Percentiles rank a stretch among this genome's conserved stretches.
Evolutionary conservation across 2,888 invertebrate genomes (phyloP).

Genomic region (Nineta flava): DNA sequence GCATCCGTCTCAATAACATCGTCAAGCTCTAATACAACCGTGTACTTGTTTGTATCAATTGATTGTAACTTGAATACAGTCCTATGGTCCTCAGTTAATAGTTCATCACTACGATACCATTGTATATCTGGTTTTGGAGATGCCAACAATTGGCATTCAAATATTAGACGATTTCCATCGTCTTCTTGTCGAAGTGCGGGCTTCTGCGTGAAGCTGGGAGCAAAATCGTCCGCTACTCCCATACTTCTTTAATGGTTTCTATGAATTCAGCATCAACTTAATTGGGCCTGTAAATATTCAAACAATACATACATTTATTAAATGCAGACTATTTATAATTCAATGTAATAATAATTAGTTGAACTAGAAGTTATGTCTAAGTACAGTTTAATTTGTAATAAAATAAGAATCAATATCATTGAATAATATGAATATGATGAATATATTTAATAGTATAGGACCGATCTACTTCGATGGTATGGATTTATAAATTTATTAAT

Average conservation of each 20-base stretch:
- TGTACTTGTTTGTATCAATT: constrained; percentile 69
- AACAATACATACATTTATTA: neutral
- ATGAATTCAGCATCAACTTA: constrained; percentile 27
- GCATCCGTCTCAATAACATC: constrained; percentile 93
- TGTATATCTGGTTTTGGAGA: constrained; percentile 80
- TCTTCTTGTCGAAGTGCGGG: constrained; percentile 93
- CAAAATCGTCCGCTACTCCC: constrained; percentile 87
- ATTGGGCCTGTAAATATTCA: constrained; percentile 10
- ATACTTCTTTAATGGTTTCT: constrained; percentile 30
- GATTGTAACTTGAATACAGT: constrained; percentile 81
- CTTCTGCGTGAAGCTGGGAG: constrained; percentile 97
- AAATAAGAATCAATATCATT: too few species aligned
- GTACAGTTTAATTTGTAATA: too few species aligned
- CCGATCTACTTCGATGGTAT: too few species aligned
- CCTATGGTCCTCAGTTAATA: constrained; percentile 66
- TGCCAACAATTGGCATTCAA: constrained; percentile 82
- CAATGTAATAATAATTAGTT: too few species aligned
- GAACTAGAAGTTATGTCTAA: too few species aligned
- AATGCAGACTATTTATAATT: neutral
- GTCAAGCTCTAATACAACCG: constrained; percentile 84
- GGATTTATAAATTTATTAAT: too few species aligned
- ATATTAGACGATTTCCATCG: constrained; percentile 86
- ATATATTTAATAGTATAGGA: too few species aligned
- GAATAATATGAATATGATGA: too few species aligned
- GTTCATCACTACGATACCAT: constrained; percentile 82